Percentiles rank a stretch among this genome's conserved stretches.
Evolutionary conservation across 1,140 invertebrate species (phyloP).

Genomic region (Ostrea edulis): DNA sequence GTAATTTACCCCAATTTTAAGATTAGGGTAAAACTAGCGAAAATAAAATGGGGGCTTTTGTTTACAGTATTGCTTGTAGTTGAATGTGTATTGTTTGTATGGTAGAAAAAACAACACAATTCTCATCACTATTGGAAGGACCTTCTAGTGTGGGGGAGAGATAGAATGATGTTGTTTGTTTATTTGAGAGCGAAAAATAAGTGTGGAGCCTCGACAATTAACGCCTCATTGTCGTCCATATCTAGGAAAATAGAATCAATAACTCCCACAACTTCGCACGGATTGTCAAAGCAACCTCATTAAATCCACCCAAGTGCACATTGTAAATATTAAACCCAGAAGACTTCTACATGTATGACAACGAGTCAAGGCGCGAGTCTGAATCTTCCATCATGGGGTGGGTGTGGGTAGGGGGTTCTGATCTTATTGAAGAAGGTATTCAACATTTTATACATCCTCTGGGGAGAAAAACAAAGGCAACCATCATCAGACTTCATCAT

Average conservation of each 20-base stretch:
- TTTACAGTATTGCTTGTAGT: no score
- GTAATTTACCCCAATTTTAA: no score
- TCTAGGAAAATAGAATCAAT: neutral
- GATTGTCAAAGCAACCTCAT: neutral
- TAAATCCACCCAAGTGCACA: neutral
- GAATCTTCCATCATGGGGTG: neutral
- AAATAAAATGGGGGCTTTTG: no score
- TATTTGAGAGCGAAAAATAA: neutral
- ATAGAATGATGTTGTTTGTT: neutral
- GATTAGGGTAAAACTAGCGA: no score
- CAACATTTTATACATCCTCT: no score
- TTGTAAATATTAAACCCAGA: neutral
- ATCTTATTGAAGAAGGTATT: no score
- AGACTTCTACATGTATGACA: neutral
- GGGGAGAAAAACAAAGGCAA: no score
- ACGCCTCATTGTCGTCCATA: neutral
- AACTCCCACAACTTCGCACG: neutral
- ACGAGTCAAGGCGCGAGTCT: neutral
- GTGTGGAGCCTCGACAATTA: neutral
- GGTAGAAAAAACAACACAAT: no score
- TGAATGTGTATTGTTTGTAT: no score
- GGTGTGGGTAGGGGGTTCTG: no score
- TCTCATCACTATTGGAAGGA: neutral
- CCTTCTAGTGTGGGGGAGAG: neutral
- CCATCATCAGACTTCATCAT: no score